These are phyloP conservation scores for Brachyptera risi DNA, from an alignment of 2,888 invertebrate genomes.

Conservation along the genomic window DNA sequence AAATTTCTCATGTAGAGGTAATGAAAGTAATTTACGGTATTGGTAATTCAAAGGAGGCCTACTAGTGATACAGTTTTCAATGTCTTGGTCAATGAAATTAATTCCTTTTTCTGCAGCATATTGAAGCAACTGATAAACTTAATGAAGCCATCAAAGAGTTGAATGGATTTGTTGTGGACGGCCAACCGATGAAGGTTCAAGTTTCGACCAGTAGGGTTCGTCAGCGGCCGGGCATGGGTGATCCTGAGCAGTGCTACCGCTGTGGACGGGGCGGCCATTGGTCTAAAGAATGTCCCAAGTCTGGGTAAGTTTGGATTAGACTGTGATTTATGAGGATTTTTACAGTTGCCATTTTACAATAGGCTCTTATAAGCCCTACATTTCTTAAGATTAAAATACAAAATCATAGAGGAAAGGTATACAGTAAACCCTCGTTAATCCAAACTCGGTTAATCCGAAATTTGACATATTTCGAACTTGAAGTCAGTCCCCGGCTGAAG, in stretches of 20 bases:
- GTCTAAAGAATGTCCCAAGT: slow-evolving; percentile 91
- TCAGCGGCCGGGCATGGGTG: slow-evolving; percentile 95
- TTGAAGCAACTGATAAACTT: slow-evolving; percentile 87
- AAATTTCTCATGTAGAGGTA: too few relatives aligned
- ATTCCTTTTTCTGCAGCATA: slow-evolving; percentile 54
- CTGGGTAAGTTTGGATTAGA: background rate
- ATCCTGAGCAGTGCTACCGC: slow-evolving; percentile 90
- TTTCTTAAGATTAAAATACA: too few relatives aligned
- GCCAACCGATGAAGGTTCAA: slow-evolving; percentile 91
- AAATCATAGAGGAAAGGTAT: too few relatives aligned
- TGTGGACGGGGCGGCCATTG: slow-evolving; percentile 94
- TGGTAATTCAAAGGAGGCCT: too few relatives aligned
- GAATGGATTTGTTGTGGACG: slow-evolving; percentile 88
- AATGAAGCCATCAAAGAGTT: slow-evolving; percentile 88
- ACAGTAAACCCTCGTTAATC: too few relatives aligned
- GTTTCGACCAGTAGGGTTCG: slow-evolving; percentile 89
- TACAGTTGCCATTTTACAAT: too few relatives aligned
- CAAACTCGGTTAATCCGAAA: too few relatives aligned
- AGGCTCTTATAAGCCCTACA: too few relatives aligned
- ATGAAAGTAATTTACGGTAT: too few relatives aligned
- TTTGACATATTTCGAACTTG: too few relatives aligned
- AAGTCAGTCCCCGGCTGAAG: too few relatives aligned
- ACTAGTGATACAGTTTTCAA: background rate
- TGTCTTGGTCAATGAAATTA: background rate
- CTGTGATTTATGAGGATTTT: background rate